These are phyloP conservation scores for Stigmatopora nigra DNA, from an alignment of 2,113 vertebrate genomes.

Conservation along the genomic window DNA sequence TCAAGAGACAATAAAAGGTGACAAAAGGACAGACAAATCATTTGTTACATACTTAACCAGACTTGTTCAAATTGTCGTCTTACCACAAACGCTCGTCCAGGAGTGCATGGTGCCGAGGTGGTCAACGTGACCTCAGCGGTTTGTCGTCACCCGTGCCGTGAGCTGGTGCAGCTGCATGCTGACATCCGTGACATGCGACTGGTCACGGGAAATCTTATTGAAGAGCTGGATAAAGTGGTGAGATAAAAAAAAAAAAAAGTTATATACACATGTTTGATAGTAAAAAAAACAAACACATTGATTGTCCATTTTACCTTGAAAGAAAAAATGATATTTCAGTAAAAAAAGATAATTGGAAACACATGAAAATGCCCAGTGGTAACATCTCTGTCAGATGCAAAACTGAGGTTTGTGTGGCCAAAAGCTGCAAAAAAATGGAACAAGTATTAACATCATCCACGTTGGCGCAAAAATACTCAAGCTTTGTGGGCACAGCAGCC, in stretches of 20 bases:
- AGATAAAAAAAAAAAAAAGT: slow-evolving; percentile 37
- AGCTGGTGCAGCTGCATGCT: slow-evolving; percentile 77
- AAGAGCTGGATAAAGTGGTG: slow-evolving; percentile 85
- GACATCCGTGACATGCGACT: slow-evolving; percentile 84
- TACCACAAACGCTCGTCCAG: slow-evolving; percentile 54
- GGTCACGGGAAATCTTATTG: slow-evolving; percentile 79
- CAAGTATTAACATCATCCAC: slow-evolving; percentile 16
- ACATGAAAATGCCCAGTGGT: not conserved
- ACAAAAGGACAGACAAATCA: no score
- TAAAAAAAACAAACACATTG: no score
- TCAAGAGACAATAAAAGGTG: no score
- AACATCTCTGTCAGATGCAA: not conserved
- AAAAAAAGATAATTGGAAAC: not conserved
- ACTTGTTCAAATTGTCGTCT: not conserved
- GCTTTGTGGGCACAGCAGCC: slow-evolving; percentile 28
- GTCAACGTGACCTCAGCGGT: slow-evolving; percentile 69
- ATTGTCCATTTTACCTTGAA: not conserved
- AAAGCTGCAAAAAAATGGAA: slow-evolving; percentile 27
- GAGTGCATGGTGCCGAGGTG: slow-evolving; percentile 72
- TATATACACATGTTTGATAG: no score
- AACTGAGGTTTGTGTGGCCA: slow-evolving; percentile 5
- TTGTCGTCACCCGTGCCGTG: slow-evolving; percentile 87
- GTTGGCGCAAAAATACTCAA: slow-evolving; percentile 20
- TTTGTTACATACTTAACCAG: no score
- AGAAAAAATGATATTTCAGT: not conserved